phyloP scores from a whole-genome alignment of 2,797 vertebrate genomes.

The Thripadectes ignobilis region DNA sequence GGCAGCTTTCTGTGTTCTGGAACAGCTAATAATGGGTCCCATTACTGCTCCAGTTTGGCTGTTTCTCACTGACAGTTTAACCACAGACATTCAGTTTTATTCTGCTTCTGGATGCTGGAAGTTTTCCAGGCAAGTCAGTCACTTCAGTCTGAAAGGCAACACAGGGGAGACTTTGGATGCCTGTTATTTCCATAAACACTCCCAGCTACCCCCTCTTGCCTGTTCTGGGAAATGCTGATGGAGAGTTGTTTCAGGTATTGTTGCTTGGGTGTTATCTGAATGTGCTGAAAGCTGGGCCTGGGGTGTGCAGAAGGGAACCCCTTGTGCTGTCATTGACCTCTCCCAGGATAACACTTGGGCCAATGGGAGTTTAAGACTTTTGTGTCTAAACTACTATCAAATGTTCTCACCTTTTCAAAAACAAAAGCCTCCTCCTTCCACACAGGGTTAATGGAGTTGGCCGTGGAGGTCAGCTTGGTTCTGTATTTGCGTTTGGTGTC shows the following conservation, averaged over 20 bases:
- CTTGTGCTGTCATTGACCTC: background rate
- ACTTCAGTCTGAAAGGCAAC: background rate
- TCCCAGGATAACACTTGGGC: background rate
- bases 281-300: background rate
- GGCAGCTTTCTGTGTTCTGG: background rate
- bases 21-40: background rate
- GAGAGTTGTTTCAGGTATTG: background rate
- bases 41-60: background rate
- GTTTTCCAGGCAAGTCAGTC: background rate
- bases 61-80: background rate
- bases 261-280: background rate
- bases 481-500: slow-evolving; percentile 94
- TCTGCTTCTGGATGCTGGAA: background rate
- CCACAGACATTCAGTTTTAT: background rate
- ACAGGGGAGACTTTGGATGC: background rate
- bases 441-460: slow-evolving; percentile 94
- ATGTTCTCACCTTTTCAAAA: slow-evolving; percentile 90
- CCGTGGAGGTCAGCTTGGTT: slow-evolving; percentile 86
- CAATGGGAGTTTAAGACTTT: background rate
- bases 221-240: background rate
- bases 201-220: background rate
- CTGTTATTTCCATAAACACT: background rate
- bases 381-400: background rate
- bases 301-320: background rate
- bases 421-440: slow-evolving; percentile 97